Conservation (phyloP, 1,140 invertebrate genomes). For the Chlorops oryzae region DNA sequence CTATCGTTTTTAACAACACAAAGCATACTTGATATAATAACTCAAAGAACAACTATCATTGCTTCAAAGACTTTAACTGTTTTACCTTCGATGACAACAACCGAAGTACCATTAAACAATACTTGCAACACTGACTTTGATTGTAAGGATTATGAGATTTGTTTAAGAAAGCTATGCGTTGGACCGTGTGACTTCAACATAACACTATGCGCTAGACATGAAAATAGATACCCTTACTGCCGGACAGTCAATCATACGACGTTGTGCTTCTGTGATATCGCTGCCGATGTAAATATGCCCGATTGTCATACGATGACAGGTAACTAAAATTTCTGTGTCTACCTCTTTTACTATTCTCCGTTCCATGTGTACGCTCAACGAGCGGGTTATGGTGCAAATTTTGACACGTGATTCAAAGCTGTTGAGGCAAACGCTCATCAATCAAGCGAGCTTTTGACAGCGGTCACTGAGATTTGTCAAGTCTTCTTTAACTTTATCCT, state of each 20-base stretch:
- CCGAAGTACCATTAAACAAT: background rate
- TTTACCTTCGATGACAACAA: conserved; percentile 10
- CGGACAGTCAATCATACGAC: conserved; percentile 49
- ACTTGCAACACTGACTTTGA: conserved; percentile 41
- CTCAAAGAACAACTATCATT: background rate
- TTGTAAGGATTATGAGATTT: conserved; percentile 52
- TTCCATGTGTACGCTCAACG: conserved; percentile 6
- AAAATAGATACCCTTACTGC: conserved; percentile 40
- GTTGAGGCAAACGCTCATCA: too few relatives aligned
- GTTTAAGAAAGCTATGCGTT: conserved; percentile 52
- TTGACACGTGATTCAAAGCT: too few relatives aligned
- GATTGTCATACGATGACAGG: conserved; percentile 55
- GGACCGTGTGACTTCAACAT: conserved; percentile 53
- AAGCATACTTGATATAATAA: too few relatives aligned
- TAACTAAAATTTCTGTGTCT: conserved; percentile 43
- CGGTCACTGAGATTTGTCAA: too few relatives aligned
- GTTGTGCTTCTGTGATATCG: conserved; percentile 51
- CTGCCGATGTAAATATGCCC: conserved; percentile 38
- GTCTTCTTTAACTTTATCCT: too few relatives aligned
- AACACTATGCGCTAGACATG: conserved; percentile 32
- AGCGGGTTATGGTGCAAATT: too few relatives aligned
- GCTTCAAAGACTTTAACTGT: too few relatives aligned
- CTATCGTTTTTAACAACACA: too few relatives aligned
- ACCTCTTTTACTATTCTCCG: conserved; percentile 6
- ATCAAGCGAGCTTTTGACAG: too few relatives aligned